Percentiles rank a stretch among this genome's conserved stretches.
phyloP scores from a whole-genome alignment of 2,797 vertebrate genomes.

The Cephalopachus bancanus region DNA sequence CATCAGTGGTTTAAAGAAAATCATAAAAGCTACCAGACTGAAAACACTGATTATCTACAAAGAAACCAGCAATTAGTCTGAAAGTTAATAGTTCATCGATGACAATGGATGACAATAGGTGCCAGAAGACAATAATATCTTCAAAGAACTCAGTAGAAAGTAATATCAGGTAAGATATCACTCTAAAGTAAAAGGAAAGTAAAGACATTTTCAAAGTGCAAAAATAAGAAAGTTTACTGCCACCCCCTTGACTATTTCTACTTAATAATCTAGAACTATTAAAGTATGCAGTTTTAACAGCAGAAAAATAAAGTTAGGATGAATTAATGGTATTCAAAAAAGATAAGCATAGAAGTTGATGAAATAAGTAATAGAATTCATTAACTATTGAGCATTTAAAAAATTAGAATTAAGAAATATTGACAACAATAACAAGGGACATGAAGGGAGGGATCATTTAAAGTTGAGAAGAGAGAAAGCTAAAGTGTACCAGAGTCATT shows the following conservation, averaged over 20 bases:
- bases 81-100: background rate
- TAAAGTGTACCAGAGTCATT: background rate
- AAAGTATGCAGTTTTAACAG: background rate
- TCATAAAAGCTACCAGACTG: background rate
- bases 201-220: background rate
- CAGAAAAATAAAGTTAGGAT: background rate
- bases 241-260: background rate
- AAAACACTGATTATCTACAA: background rate
- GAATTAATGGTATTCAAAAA: background rate
- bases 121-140: background rate
- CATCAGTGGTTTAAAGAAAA: background rate
- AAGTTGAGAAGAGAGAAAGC: fast-evolving
- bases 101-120: background rate
- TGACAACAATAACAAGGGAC: background rate
- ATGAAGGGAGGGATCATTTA: background rate
- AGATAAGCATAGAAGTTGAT: background rate
- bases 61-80: background rate
- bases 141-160: background rate
- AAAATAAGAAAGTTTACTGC: background rate
- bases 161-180: background rate
- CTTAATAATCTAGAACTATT: background rate
- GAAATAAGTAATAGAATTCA: background rate
- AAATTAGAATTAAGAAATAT: background rate
- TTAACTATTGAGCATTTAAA: background rate
- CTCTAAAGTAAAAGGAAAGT: background rate